Base-by-base conservation (phyloP, 1,140 invertebrate genomes). In the Matsumurasca onukii region DNA sequence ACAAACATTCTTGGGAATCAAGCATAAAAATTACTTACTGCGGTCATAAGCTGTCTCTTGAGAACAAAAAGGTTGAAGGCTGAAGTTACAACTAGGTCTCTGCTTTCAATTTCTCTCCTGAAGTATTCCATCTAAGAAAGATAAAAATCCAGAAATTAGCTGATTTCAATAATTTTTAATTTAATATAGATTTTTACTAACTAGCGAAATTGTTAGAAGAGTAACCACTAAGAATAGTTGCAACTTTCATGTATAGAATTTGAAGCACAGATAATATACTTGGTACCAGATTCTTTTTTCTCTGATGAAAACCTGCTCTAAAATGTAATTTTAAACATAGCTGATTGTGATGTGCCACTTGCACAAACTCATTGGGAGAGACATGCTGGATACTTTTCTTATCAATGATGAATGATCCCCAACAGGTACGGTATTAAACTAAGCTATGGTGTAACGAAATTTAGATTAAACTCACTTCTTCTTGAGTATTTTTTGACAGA, bases 21-120 rank as follows among this genome's bases (percentile, higher is more conserved):
- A n/a, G n/a, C n/a, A n/a, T n/a, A n/a, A n/a, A n/a, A n/a, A n/a
- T n/a, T n/a, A 59, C 55, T 59, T 29, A 59, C 55, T 9, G 55
- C 55, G 12, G 55, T 59, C 3, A 27, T 24, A 25, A 59, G 55
- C 12, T 59, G 13, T 2, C 24, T 27, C 24, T 24, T 13, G 13
- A 59, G 30, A 27, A 59, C 24, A 9, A 27, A 59, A 27, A 59
- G 55, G 25, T 59, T 24, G 30, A 59, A 59, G 13, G 55, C 55
- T 27, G 24, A 27, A 3, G 55, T 27, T 27, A 59, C n/a, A 25
- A 27, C 30, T 3, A 59, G 15, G 25, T 59, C 25, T 5, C 55
- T 22, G 55, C 55, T 59, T 5, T 22, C 55, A 59, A 59, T 59
- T 29, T 59, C 55, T 59, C 30, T 22, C 13, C 55, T 27, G n/a